A percentile compares a stretch with the other conserved stretches of the same genome.
Evolutionary conservation across 2,113 vertebrate species (phyloP).

Genomic region (Eira barbara): DNA sequence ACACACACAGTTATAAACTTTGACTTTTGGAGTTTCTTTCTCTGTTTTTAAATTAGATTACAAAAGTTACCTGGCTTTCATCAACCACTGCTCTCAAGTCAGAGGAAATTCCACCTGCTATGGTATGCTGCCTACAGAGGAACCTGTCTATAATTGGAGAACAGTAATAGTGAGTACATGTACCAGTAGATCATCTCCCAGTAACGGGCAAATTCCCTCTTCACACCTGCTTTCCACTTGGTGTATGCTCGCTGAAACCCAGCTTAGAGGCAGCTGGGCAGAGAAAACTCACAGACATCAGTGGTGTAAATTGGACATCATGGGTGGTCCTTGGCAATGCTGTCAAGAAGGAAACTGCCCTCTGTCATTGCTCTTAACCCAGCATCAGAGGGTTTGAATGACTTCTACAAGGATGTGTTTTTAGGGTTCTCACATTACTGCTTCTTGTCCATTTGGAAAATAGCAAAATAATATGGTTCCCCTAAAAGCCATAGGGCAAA

Average conservation of each 20-base stretch:
- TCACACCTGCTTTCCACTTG: neutral
- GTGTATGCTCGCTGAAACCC: neutral
- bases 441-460: neutral
- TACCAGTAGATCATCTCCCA: neutral
- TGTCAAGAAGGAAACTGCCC: neutral
- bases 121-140: slow-evolving; percentile 79
- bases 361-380: neutral
- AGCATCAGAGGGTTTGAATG: neutral
- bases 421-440: neutral
- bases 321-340: neutral
- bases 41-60: slow-evolving; percentile 81
- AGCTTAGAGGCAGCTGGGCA: neutral
- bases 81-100: slow-evolving; percentile 80
- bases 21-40: neutral
- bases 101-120: slow-evolving; percentile 83
- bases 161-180: slow-evolving; percentile 84
- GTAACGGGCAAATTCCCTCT: neutral
- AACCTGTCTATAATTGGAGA: slow-evolving; percentile 84
- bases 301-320: neutral
- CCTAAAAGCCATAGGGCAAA: neutral
- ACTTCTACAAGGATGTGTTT: neutral
- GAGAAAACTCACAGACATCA: neutral
- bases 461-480: neutral
- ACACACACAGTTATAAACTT: neutral
- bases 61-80: slow-evolving; percentile 84